phyloP scores from a whole-genome alignment of 2,888 invertebrate genomes.

The Brenthis daphne region DNA sequence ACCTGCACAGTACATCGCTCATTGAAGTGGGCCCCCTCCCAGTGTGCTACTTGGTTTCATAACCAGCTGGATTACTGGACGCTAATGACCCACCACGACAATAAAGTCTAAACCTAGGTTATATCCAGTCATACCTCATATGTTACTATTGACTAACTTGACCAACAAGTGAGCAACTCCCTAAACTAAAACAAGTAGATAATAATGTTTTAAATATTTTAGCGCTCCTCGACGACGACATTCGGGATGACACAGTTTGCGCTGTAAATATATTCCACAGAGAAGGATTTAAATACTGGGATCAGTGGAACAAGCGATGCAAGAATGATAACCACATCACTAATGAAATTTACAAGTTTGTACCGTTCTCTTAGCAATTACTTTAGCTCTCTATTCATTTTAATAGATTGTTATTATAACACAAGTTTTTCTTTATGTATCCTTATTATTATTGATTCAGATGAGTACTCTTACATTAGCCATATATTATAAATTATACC shows the following conservation, averaged over 20 bases:
- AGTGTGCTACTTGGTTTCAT: too few relatives aligned
- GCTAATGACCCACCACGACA: too few relatives aligned
- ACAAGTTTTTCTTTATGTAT: not conserved
- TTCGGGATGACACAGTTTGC: conserved; percentile 68
- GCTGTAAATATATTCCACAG: conserved; percentile 63
- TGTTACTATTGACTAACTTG: too few relatives aligned
- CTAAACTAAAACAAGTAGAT: too few relatives aligned
- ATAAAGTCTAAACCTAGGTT: too few relatives aligned
- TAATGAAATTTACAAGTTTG: conserved; percentile 72
- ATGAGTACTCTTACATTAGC: not conserved
- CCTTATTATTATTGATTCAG: not conserved
- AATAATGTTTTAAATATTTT: conserved; percentile 23
- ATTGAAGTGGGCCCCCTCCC: too few relatives aligned
- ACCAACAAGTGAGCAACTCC: too few relatives aligned
- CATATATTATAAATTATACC: not conserved
- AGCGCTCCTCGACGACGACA: conserved; percentile 73
- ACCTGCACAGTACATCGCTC: too few relatives aligned
- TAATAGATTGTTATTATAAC: not conserved
- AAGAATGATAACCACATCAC: conserved; percentile 68
- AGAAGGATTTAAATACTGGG: conserved; percentile 75
- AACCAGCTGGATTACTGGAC: too few relatives aligned
- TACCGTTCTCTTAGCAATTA: conserved; percentile 9
- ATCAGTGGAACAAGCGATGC: conserved; percentile 66
- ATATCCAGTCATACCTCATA: too few relatives aligned
- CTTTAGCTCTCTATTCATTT: not conserved